Evolutionary conservation across 2,113 vertebrate genomes (phyloP), one percentile per base, ranked within the genome.

Genomic region (Corythaixoides concolor): DNA sequence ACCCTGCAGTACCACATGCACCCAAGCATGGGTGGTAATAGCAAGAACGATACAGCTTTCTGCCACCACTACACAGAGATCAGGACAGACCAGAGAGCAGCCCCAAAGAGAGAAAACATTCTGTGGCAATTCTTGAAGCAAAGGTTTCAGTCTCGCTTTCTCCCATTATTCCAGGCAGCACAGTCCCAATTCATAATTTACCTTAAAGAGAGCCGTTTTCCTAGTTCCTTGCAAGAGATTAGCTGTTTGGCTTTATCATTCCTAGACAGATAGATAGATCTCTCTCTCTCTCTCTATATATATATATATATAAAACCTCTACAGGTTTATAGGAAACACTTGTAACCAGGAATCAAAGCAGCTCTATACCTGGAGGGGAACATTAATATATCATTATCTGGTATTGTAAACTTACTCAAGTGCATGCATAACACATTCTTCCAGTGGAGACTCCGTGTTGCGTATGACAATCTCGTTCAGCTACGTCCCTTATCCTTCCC

Each of bases 21-120:
- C 12, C 37, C 23, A 0, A 1, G 0, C 0, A 11, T 0, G 24
- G 27, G 4, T 4, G 5, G 5, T 12, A 22, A 24, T 10, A 5
- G 5, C 1, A 10, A 52, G 35, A 21, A 6, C 0, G 0, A 1
- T 5, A 33, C 35, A 84, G 9, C 30, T 45, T 37, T 12, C 69
- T 82, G 35, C 52, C 47, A 28, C 5, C 1, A 83, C 22, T 11
- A 2, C 45, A 7, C 62, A 21, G 62, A 59, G 41, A 26, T 21
- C 28, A 27, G 68, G 24, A 49, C 35, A 59, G 15, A 52, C 7
- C n/a, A 67, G 11, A 18, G 2, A 49, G 0, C 1, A 37, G 5
- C 10, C 22, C 45, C 12, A 15, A 28, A 12, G 8, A 0, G 4
- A 39, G 59, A 22, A 75, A 53, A 39, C 2, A 39, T 1, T 20